Conservation (phyloP, 2,113 vertebrate genomes). For the Sceloporus tristichus region DNA sequence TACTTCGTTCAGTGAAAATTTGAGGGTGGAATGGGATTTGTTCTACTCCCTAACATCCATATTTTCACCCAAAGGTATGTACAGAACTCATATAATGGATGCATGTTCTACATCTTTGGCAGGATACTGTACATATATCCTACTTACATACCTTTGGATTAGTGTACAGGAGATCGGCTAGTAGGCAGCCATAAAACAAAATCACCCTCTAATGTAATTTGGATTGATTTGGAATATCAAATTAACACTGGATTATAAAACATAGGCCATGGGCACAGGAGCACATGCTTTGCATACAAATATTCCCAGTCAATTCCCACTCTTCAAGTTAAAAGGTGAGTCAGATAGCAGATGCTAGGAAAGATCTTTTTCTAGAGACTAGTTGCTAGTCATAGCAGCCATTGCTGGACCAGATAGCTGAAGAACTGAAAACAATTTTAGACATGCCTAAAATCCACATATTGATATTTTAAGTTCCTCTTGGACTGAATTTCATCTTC, state of each 20-base stretch:
- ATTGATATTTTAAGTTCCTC: neutral
- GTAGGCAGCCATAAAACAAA: neutral
- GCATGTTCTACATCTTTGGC: neutral
- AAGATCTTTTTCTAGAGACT: neutral
- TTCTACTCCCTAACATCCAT: neutral
- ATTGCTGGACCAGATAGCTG: neutral
- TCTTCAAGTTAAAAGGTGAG: neutral
- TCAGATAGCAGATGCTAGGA: neutral
- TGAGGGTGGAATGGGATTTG: no score
- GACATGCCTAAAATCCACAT: neutral
- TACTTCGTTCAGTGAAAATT: slow-evolving; percentile 2
- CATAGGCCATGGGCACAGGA: neutral
- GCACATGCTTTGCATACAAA: neutral
- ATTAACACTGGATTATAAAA: neutral
- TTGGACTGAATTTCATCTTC: no score
- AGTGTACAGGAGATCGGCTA: neutral
- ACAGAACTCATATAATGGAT: neutral
- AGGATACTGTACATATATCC: neutral
- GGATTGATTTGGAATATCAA: neutral
- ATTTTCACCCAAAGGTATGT: neutral
- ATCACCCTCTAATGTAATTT: neutral
- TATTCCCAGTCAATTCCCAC: neutral
- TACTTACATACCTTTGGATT: neutral
- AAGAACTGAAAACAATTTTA: neutral
- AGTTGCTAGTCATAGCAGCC: neutral